Conservation (phyloP, 2,888 invertebrate genomes). For the Spatulosminthurus flaviceps region DNA sequence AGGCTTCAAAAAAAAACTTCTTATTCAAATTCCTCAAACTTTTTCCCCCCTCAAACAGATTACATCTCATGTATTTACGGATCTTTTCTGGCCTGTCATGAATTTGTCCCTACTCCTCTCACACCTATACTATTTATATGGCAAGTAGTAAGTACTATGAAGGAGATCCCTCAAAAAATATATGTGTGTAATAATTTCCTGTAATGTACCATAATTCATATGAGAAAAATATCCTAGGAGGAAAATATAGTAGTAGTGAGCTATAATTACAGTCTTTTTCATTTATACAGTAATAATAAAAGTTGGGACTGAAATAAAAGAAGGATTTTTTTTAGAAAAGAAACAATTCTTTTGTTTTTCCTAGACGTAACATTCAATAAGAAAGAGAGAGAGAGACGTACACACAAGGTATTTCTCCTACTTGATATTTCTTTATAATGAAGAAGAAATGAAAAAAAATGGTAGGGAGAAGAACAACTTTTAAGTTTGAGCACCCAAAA, state of each 20-base stretch:
- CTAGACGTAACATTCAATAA: constrained; percentile 13
- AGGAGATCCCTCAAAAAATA: too few species aligned
- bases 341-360: constrained; percentile 53
- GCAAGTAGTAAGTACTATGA: too few species aligned
- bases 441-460: neutral
- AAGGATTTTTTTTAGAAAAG: constrained; percentile 43
- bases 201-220: too few species aligned
- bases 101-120: too few species aligned
- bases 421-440: constrained; percentile 16
- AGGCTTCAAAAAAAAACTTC: constrained; percentile 38
- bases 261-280: neutral
- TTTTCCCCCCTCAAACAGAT: constrained; percentile 37
- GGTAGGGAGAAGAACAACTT: too few species aligned
- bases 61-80: constrained; percentile 46
- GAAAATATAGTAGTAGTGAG: too few species aligned
- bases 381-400: constrained; percentile 27
- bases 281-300: neutral
- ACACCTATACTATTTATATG: too few species aligned
- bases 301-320: constrained; percentile 28
- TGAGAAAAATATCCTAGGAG: too few species aligned
- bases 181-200: too few species aligned
- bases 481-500: neutral
- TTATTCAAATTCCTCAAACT: constrained; percentile 50
- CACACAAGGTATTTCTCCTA: neutral
- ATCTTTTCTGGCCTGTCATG: constrained; percentile 23